Evolutionary conservation across 2,888 invertebrate genomes (phyloP).

Genomic region (Mythimna lalbum): DNA sequence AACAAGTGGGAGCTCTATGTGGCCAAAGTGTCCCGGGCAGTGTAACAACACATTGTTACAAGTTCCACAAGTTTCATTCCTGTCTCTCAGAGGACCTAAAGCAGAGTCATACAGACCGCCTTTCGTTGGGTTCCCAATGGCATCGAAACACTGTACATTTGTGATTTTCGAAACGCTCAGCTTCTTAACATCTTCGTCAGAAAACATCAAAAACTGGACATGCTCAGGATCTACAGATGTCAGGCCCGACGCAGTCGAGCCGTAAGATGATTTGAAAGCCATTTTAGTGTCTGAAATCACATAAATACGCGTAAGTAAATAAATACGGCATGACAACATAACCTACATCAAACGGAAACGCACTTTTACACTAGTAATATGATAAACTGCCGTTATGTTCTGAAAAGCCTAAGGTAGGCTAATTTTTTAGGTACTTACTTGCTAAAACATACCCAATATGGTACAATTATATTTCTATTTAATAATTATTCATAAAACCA

Average conservation of each 20-base stretch:
- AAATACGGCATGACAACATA: conserved; percentile 60
- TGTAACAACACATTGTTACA: conserved; percentile 92
- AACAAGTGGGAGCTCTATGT: conserved; percentile 96
- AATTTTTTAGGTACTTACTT: conserved; percentile 32
- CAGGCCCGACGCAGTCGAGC: conserved; percentile 75
- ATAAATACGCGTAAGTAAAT: conserved; percentile 36
- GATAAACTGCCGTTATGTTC: not conserved
- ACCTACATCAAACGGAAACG: conserved; percentile 51
- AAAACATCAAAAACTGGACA: conserved; percentile 93
- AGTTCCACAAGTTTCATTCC: conserved; percentile 94
- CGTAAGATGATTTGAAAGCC: conserved; percentile 77
- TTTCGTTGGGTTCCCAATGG: conserved; percentile 94
- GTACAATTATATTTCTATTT: not conserved
- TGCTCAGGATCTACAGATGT: conserved; percentile 83
- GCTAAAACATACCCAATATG: conserved; percentile 29
- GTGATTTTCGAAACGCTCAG: conserved; percentile 95
- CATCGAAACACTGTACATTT: conserved; percentile 95
- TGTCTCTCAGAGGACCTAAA: conserved; percentile 93
- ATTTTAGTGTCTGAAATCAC: conserved; percentile 70
- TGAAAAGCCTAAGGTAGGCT: not conserved
- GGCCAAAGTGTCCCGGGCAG: conserved; percentile 98
- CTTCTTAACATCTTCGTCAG: conserved; percentile 94
- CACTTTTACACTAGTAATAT: not conserved
- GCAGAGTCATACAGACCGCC: conserved; percentile 98
- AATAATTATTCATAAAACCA: not conserved